phyloP scores from a whole-genome alignment of 1,140 invertebrate genomes.

The Neoseiulus cucumeris region DNA sequence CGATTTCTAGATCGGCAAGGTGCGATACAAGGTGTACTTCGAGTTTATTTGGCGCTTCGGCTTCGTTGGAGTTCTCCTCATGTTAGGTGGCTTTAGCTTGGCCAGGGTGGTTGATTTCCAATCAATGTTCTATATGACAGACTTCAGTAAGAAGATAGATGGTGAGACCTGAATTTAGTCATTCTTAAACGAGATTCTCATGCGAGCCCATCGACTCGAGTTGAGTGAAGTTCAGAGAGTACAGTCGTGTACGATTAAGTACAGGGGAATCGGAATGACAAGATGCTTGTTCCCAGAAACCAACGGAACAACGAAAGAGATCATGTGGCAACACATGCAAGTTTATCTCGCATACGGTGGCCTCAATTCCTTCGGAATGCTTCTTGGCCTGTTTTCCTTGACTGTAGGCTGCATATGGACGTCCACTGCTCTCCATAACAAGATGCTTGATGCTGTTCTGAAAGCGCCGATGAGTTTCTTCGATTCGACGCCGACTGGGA shows the following conservation, averaged over 20 bases:
- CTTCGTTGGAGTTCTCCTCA: constrained; percentile 16
- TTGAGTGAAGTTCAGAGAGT: no score
- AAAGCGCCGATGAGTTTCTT: constrained; percentile 28
- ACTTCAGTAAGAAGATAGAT: background rate
- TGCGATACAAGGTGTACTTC: constrained; percentile 22
- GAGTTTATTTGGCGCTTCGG: constrained; percentile 26
- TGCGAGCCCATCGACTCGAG: no score
- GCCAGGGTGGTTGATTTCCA: constrained; percentile 15
- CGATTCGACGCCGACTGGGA: constrained; percentile 31
- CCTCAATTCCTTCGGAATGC: background rate
- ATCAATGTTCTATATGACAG: background rate
- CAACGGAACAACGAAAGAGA: background rate
- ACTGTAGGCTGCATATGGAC: constrained; percentile 32
- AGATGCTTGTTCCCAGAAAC: background rate
- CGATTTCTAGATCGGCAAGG: background rate
- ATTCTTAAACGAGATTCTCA: no score
- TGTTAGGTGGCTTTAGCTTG: constrained; percentile 20
- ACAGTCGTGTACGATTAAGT: no score
- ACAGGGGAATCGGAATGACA: no score
- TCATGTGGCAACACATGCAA: background rate
- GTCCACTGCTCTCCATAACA: constrained; percentile 30
- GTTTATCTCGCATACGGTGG: background rate
- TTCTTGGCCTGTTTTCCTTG: constrained; percentile 14
- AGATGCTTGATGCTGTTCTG: constrained; percentile 24
- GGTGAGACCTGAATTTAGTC: no score